Evolutionary conservation across 2,113 vertebrate species (phyloP).

Genomic region (Sinocyclocheilus grahami): DNA sequence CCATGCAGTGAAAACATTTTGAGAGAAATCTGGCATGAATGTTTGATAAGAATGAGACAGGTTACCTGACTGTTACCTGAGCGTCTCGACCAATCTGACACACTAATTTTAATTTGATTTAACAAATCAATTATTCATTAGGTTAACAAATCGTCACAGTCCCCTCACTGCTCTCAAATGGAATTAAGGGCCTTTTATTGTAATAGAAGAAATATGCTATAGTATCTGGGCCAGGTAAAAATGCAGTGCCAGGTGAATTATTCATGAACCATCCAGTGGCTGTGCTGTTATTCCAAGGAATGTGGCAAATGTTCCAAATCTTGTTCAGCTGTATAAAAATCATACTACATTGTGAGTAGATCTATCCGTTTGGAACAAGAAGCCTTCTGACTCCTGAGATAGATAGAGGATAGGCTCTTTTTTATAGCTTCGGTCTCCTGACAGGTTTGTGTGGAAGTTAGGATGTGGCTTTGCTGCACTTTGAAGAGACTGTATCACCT

Average conservation of each 20-base stretch:
- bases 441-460: constrained; percentile 39
- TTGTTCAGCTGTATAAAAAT: constrained; percentile 22
- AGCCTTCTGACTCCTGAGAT: constrained; percentile 6
- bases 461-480: constrained; percentile 44
- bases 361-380: constrained; percentile 28
- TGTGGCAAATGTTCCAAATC: background rate
- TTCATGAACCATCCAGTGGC: constrained; percentile 33
- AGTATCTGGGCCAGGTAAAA: constrained; percentile 25
- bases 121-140: too few species aligned
- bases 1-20: constrained; percentile 8
- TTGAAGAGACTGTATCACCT: constrained; percentile 38
- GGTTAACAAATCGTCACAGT: too few species aligned
- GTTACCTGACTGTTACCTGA: constrained; percentile 17
- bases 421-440: constrained; percentile 2
- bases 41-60: background rate
- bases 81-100: too few species aligned
- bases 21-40: background rate
- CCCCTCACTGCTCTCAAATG: constrained; percentile 23
- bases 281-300: constrained; percentile 23
- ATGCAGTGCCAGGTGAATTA: constrained; percentile 27
- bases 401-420: constrained; percentile 19
- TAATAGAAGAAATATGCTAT: constrained; percentile 22
- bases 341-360: constrained; percentile 10
- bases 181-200: constrained; percentile 22
- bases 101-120: too few species aligned